These are phyloP conservation scores for Drosophila limbata DNA, from an alignment of 2,888 invertebrate genomes.

Conservation along the genomic window DNA sequence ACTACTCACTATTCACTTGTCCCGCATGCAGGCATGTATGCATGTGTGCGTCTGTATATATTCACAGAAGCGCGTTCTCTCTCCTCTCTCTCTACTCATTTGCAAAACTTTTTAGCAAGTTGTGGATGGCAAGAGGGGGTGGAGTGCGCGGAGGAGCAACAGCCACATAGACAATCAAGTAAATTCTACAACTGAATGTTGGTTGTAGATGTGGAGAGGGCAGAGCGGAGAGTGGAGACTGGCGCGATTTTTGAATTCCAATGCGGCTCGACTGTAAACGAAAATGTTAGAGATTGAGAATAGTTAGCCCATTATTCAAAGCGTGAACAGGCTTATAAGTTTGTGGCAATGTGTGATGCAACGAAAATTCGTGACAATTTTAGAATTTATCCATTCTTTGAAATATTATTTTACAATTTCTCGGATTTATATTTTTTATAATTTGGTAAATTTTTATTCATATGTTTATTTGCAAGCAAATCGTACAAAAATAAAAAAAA, in stretches of 20 bases:
- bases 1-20: slow-evolving; percentile 20
- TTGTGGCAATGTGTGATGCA: no score
- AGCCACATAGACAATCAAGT: slow-evolving; percentile 57
- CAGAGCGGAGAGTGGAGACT: slow-evolving; percentile 6
- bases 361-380: no score
- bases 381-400: no score
- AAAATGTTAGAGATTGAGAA: slow-evolving; percentile 80
- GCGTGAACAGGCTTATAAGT: no score
- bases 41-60: slow-evolving; percentile 6
- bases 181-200: slow-evolving; percentile 39
- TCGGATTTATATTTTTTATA: no score
- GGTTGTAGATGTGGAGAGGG: slow-evolving; percentile 1
- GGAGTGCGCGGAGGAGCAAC: background rate
- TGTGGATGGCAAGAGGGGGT: background rate
- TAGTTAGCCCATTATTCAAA: slow-evolving; percentile 40
- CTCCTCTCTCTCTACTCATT: slow-evolving; percentile 28
- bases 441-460: no score
- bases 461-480: no score
- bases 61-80: slow-evolving; percentile 1
- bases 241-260: slow-evolving; percentile 74
- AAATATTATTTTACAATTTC: no score
- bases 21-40: slow-evolving; percentile 27
- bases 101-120: slow-evolving; percentile 43
- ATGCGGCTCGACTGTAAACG: slow-evolving; percentile 67
- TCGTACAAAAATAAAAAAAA: no score